Base-by-base conservation (phyloP, 2,888 invertebrate species). In the Scaptomyza parva region DNA sequence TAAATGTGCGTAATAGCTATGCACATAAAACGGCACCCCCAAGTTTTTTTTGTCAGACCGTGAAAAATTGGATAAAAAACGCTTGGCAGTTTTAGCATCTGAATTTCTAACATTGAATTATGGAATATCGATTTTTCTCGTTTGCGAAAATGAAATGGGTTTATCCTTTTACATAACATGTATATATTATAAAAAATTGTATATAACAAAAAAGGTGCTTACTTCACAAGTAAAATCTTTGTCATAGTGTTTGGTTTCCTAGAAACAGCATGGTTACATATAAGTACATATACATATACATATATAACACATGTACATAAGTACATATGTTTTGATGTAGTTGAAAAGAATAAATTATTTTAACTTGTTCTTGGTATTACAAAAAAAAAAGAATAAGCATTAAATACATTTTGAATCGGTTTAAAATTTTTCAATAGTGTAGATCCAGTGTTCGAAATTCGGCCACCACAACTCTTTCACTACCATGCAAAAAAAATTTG, bases 81-180 rank as follows among this genome's bases (percentile, higher is more conserved):
- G 72, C 79, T 73, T 81, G 79, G 70, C 84, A 83, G 81, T 86
- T 84, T 86, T 82, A 82, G 79, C 87, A 85, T 85, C 80, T 76
- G 71, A 85, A 85, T 78, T 85, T 83, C 82, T 78, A 70, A 70
- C 82, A 84, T 80, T 85, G 85, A 82, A 82, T 82, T 86, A 87
- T 85, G 80, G 83, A 86, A 84, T 82, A 85, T 85, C 80, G 84
- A 85, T 85, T 85, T 82, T 83, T 81, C 63, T 53, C 63, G 62
- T 77, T 76, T 71, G 78, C 78, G 54, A 81, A 82, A 84, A 76
- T 71, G 33, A 70, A 75, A 62, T 54, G 48, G 52, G 50, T 60
- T 62, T 47, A 30, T 44, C 26, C 44, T 43, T 53, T 12, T n/a
- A 18, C 17, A 39, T 17, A 39, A 50, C 8, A 7, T 17, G 33